Evolutionary conservation across 2,888 invertebrate species (phyloP).

Genomic region (Troilus luridus): DNA sequence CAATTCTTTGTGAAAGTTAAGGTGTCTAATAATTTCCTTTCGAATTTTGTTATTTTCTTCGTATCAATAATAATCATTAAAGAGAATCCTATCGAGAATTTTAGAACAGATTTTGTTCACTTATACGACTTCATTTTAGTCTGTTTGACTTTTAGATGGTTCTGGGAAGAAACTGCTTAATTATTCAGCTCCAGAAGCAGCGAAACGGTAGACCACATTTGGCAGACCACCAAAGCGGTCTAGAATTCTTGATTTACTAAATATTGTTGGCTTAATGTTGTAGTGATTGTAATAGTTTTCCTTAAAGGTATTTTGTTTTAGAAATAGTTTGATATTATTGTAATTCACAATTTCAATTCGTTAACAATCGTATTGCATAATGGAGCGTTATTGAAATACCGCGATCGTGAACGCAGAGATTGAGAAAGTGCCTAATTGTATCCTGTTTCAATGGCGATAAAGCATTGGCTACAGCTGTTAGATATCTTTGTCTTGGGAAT

Average conservation of each 20-base stretch:
- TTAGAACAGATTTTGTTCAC: too few species aligned
- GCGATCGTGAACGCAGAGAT: not conserved
- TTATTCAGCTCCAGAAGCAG: not conserved
- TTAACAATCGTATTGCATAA: not conserved
- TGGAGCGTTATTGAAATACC: not conserved
- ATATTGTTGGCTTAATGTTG: not conserved
- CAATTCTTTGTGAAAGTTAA: too few species aligned
- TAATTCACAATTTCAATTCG: not conserved
- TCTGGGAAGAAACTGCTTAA: not conserved
- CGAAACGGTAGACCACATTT: not conserved
- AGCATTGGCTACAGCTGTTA: not conserved
- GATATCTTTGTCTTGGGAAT: constrained; percentile 16
- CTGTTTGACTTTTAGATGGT: too few species aligned
- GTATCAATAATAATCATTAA: too few species aligned
- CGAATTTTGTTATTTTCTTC: too few species aligned
- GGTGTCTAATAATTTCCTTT: too few species aligned
- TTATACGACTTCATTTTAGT: too few species aligned
- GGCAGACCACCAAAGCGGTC: not conserved
- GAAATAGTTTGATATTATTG: not conserved
- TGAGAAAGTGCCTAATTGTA: not conserved
- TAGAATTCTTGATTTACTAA: not conserved
- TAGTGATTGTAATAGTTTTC: not conserved
- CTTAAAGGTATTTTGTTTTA: not conserved
- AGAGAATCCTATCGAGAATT: too few species aligned
- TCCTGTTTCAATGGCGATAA: not conserved